phyloP scores from a whole-genome alignment of 2,113 vertebrate species.

The Forbesichthys papilliferus region DNA sequence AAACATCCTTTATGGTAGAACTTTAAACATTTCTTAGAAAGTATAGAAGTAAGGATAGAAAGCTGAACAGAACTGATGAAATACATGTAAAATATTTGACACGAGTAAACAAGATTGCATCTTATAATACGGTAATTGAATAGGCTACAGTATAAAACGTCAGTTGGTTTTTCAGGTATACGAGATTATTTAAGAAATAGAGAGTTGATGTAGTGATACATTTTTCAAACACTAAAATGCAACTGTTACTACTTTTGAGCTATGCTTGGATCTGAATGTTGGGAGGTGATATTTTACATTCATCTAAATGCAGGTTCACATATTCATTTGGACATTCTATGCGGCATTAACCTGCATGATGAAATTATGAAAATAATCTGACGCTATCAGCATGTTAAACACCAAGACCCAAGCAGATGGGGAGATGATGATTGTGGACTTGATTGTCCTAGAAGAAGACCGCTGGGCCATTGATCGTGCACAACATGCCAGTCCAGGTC shows the following conservation, averaged over 20 bases:
- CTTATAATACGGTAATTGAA: no score
- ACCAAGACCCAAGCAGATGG: slow-evolving; percentile 41
- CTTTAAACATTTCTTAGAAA: no score
- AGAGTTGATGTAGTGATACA: no score
- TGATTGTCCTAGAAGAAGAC: slow-evolving; percentile 53
- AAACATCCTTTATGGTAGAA: slow-evolving; percentile 21
- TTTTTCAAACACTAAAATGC: no score
- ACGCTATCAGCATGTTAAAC: slow-evolving; percentile 45
- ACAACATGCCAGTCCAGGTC: slow-evolving; percentile 61
- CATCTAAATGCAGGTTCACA: neutral
- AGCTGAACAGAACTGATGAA: neutral
- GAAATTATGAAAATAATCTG: slow-evolving; percentile 10
- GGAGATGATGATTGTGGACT: slow-evolving; percentile 51
- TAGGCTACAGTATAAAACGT: no score
- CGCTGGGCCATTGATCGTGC: slow-evolving; percentile 71
- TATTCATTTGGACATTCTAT: slow-evolving; percentile 4
- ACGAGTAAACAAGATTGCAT: neutral
- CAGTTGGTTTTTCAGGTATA: no score
- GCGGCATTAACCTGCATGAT: slow-evolving; percentile 8
- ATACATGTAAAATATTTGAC: neutral
- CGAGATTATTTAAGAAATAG: no score
- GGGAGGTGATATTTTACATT: neutral
- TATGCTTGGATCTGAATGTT: no score
- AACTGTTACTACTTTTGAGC: neutral
- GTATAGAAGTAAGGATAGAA: neutral